These are phyloP conservation scores for Umimayanthus chanpuru DNA, from an alignment of 92 coral and sea anemone genomes.

Conservation along the genomic window DNA sequence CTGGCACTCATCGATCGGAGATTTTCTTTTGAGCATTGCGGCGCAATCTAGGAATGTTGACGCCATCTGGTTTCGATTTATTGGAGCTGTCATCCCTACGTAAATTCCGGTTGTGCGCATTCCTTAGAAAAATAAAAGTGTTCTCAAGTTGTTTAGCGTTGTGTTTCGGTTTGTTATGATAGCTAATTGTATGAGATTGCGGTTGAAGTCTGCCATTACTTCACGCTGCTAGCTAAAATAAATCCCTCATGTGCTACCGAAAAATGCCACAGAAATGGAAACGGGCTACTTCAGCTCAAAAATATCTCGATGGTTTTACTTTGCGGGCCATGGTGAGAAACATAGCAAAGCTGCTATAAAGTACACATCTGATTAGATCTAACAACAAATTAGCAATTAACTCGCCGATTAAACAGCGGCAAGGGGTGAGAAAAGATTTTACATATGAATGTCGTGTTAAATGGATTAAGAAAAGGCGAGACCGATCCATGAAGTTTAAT, in stretches of 20 bases:
- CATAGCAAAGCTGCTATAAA: slow-evolving; percentile 65
- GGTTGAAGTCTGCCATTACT: slow-evolving; percentile 46
- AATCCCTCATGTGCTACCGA: background rate
- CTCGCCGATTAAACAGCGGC: slow-evolving; percentile 73
- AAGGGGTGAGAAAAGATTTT: slow-evolving; percentile 62
- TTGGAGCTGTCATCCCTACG: slow-evolving; percentile 75
- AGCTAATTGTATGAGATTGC: slow-evolving; percentile 84
- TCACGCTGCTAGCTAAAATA: slow-evolving; percentile 34
- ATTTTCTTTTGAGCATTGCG: slow-evolving; percentile 66
- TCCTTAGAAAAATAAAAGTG: slow-evolving; percentile 91
- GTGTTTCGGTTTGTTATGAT: slow-evolving; percentile 81
- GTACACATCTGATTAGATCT: slow-evolving; percentile 89
- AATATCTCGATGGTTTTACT: slow-evolving; percentile 5
- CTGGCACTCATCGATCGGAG: slow-evolving; percentile 27
- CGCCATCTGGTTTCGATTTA: slow-evolving; percentile 88
- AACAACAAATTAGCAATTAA: slow-evolving; percentile 90
- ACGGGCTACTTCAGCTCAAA: slow-evolving; percentile 29
- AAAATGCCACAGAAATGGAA: slow-evolving; percentile 24
- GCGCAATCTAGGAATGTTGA: slow-evolving; percentile 71
- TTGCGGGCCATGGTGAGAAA: slow-evolving; percentile 39
- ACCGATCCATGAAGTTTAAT: slow-evolving; percentile 38
- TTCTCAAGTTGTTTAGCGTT: slow-evolving; percentile 89
- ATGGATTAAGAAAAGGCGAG: slow-evolving; percentile 56
- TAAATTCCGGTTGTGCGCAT: slow-evolving; percentile 81
- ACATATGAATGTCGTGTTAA: slow-evolving; percentile 50